These are phyloP conservation scores for Julus scandinavius DNA, from an alignment of 2,888 invertebrate species.

Conservation along the genomic window DNA sequence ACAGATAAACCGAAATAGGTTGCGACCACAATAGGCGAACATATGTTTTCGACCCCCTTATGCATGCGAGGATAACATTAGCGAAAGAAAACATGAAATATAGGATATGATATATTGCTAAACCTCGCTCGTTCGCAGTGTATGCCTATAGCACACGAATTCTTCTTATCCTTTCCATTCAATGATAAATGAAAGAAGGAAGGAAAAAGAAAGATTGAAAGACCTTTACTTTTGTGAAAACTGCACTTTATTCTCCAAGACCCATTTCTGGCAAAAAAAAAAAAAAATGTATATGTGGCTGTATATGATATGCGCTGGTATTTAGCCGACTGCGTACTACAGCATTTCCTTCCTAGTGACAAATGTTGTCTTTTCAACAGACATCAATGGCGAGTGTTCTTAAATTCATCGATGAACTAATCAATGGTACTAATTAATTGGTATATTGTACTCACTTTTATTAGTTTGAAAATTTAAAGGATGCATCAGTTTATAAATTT, in stretches of 20 bases:
- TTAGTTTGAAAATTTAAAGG: too few species aligned
- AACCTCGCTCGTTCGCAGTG: neutral
- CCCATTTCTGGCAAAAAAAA: neutral
- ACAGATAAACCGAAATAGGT: constrained; percentile 46
- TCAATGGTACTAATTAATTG: too few species aligned
- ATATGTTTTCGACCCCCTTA: constrained; percentile 44
- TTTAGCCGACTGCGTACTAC: too few species aligned
- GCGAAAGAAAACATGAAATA: constrained; percentile 41
- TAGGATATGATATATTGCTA: constrained; percentile 36
- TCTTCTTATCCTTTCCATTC: constrained; percentile 38
- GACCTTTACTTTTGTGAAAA: constrained; percentile 45
- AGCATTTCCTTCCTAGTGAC: too few species aligned
- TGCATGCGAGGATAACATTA: constrained; percentile 40
- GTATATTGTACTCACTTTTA: too few species aligned
- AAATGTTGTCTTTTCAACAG: too few species aligned
- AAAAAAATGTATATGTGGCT: too few species aligned
- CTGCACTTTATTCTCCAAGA: constrained; percentile 33
- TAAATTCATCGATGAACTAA: too few species aligned
- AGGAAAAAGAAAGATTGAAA: constrained; percentile 39
- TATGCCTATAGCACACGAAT: neutral
- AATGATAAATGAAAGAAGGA: constrained; percentile 35
- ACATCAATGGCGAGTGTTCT: too few species aligned
- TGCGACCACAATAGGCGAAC: constrained; percentile 41
- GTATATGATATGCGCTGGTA: too few species aligned
- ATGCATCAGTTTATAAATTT: too few species aligned